Evolutionary conservation across 2,888 invertebrate species (phyloP).

Genomic region (Parnassius smintheus): DNA sequence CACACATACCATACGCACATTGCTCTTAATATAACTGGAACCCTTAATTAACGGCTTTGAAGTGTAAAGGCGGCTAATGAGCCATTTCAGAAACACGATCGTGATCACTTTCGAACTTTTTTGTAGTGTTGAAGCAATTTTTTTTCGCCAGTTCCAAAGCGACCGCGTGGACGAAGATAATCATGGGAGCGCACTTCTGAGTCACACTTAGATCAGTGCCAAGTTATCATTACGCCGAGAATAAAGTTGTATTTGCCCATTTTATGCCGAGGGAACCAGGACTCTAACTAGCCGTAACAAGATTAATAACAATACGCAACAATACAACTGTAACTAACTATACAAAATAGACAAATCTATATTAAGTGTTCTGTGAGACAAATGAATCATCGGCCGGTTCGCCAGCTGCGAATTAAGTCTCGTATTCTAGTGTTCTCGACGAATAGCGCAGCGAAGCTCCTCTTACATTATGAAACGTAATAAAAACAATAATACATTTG

Average conservation of each 20-base stretch:
- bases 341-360: constrained; percentile 45
- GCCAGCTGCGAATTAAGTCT: constrained; percentile 67
- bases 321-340: constrained; percentile 28
- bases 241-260: constrained; percentile 49
- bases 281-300: constrained; percentile 45
- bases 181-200: constrained; percentile 65
- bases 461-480: constrained; percentile 56
- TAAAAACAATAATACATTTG: constrained; percentile 37
- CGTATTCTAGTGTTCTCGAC: constrained; percentile 58
- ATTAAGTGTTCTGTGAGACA: too few relatives aligned
- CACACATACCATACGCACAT: constrained; percentile 5
- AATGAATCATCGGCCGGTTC: constrained; percentile 63
- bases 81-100: constrained; percentile 36
- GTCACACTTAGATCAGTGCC: constrained; percentile 63
- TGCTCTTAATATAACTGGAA: neutral
- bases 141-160: constrained; percentile 38
- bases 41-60: constrained; percentile 21
- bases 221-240: constrained; percentile 48
- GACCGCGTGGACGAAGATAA: constrained; percentile 48
- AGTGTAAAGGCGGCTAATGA: constrained; percentile 31
- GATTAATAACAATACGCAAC: constrained; percentile 36
- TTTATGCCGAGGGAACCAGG: constrained; percentile 45
- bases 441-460: constrained; percentile 52
- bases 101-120: constrained; percentile 37
- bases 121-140: constrained; percentile 39